Base-by-base conservation (phyloP, 2,888 invertebrate genomes). In the Cloeon dipterum region DNA sequence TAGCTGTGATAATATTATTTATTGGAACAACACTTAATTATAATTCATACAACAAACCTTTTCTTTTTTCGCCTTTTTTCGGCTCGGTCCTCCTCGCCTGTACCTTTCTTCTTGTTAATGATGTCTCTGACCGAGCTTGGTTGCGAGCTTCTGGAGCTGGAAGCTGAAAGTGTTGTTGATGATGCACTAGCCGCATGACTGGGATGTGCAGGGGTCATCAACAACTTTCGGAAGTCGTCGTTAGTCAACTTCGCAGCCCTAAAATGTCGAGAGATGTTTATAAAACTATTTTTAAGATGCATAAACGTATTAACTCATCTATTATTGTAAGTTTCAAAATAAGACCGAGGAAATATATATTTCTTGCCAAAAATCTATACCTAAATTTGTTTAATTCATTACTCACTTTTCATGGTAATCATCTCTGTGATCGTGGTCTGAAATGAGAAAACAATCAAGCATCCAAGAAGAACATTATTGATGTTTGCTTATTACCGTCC, bases 181-280 rank as follows among this genome's bases (percentile, higher is more conserved):
- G 47, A 40, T 10, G 49, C 42, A 16, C 74, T 1, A 55, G 52
- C 3, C 59, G 51, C 67, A 45, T 46, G 57, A 45, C 48, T 60
- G 46, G 55, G 65, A 5, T 65, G 59, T 1, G 73, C 70, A 1
- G 96, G 94, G 1, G 94, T 94, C 79, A 93, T 93, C 45, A 96
- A 59, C 36, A 96, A 61, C 53, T 89, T 91, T 38, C 94, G 72
- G 52, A 96, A 96, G 60, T 96, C 96, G 53, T 89, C 94, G 63
- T 96, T 96, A 7, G 93, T 93, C 38, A 96, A 65, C 45, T 82
- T 68, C 49, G 77, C 76, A 1, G 82, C 81, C 42, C 36, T 25
- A n/a, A n/a, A 29, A 29, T 7, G 11, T 8, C 11, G 11, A 23
- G n/a, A n/a, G n/a, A n/a, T n/a, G n/a, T n/a, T n/a, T n/a, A n/a